Evolutionary conservation across 2,797 vertebrate species (phyloP), one percentile per base, ranked within the genome.

Genomic region (Peromyscus melanophrys): DNA sequence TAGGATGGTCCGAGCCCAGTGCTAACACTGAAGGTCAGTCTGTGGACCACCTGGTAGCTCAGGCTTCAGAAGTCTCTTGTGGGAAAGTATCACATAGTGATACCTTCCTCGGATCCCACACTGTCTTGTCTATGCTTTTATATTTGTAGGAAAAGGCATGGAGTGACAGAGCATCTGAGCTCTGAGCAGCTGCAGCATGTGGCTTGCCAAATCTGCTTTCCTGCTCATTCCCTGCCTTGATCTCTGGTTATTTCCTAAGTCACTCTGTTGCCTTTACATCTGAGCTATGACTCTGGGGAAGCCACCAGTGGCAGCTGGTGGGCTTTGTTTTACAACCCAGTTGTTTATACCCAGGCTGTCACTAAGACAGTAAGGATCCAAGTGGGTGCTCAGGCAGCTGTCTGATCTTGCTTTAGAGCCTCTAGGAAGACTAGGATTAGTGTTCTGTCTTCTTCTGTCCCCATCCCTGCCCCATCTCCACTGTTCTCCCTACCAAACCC

Each of bases 391-490:
- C 37, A 40, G 21, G 37, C 19, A 67, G 76, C n/a, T 81, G 31
- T 21, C 27, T 46, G 75, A 57, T 25, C 37, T 25, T 17, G 69
- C 37, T 78, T 63, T 23, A 19, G 19, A 16, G 27, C 13, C 27
- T 78, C 61, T 7, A 0, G 19, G 4, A n/a, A n/a, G 29, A 57
- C 63, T 19, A 6, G 59, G 21, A 34, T 31, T 3, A 69, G 40
- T 3, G 31, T 43, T 31, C 10, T 67, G 73, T 43, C 19, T 25
- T 69, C 29, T 40, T n/a, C 40, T 16, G 21, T 29, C 14, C 10
- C 52, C 6, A 0, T 11, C 10, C 52, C 7, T 1, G 0, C 10
- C 12, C 4, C 17, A 31, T 31, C 8, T 5, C 31, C 34, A 8
- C 11, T 40, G 27, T 19, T 59, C 27, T 37, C 31, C 6, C 6